Base-by-base conservation (phyloP, 2,888 invertebrate genomes). In the Orgyia antiqua region DNA sequence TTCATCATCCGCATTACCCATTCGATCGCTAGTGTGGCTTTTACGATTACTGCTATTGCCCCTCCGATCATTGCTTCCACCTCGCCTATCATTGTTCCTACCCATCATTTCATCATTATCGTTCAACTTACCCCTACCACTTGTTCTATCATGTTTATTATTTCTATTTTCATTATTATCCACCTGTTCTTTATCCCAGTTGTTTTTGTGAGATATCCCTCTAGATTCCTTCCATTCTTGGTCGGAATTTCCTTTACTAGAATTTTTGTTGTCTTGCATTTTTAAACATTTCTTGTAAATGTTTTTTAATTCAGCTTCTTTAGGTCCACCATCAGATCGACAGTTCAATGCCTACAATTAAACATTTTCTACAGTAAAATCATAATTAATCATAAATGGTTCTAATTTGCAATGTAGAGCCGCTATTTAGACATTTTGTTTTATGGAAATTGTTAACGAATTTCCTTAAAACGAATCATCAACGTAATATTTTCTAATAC, bases 281-380 rank as follows among this genome's bases (percentile, higher is more conserved):
- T 79, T 88, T 52, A 88, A 73, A 42, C 92, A 92, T 29, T 71
- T 86, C 39, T 84, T 84, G 42, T 90, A 87, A 5, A 90, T 79
- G 27, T 76, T 84, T 42, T 88, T 89, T 2, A 90, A 64, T 31
- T 90, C 88, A 10, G 87, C 82, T 45, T 89, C 89, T 34, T 86
- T 82, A n/a, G 87, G 83, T 12, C 89, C 88, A 31, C 89, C 89
- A 26, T 88, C 88, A 0, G 88, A 80, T 7, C 88, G 87, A 47
- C 92, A 91, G 53, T 82, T 89, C 11, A 91, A 53, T 5, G 86
- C 76, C 89, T 89, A 46, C n/a, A n/a, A n/a, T n/a, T n/a, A n/a
- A n/a, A n/a, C n/a, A n/a, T n/a, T n/a, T n/a, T 36, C 9, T 13
- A 13, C 12, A 13, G 2, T 2, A 7, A 12, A 12, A 12, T 6